Evolutionary conservation across 2,113 vertebrate genomes (phyloP), one percentile per base, ranked within the genome.

Genomic region (Pantherophis guttatus): DNA sequence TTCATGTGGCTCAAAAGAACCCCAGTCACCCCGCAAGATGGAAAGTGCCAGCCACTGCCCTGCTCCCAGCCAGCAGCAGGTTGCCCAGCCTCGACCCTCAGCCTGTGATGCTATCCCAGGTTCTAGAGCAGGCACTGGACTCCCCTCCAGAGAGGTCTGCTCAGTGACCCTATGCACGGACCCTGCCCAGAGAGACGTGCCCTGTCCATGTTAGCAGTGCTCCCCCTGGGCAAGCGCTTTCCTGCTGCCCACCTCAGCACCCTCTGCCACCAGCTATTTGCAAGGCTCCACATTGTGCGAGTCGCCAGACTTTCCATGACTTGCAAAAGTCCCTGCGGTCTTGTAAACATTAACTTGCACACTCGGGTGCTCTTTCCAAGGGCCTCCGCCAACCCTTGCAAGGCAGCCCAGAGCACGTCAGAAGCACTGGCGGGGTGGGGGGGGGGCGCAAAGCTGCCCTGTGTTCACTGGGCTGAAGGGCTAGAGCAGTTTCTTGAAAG

Each of bases 281-380:
- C 13, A 39, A 53, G 1, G 12, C 87, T 39, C 55, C 44, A 24
- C 0, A 6, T 23, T 4, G 23, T 3, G 13, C 0, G 3, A 57
- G 57, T 11, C 1, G 2, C 10, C 13, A 21, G 12, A 21, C 7
- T 5, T 50, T 24, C 8, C 52, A 55, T 5, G 15, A 57, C 55
- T 39, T 24, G 54, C 48, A 7, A 29, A 39, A 93, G 75, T 50
- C 10, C 8, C 85, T 8, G n/a, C 5, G 0, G 12, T 12, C 1
- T n/a, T 93, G 19, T 93, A 93, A 93, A 93, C 75, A 93, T 93
- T 93, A 93, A 93, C 92, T 53, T 29, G 6, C 11, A 10, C 44
- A 8, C 88, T 24, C 8, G 75, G 48, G 62, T 24, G 48, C 58
- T 58, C 44, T 53, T 87, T 93, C 92, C 92, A 90, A 93, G 57